Percentiles rank a stretch among this genome's conserved stretches.
phyloP scores from a whole-genome alignment of 2,888 invertebrate species.

The Dasypolia templi region DNA sequence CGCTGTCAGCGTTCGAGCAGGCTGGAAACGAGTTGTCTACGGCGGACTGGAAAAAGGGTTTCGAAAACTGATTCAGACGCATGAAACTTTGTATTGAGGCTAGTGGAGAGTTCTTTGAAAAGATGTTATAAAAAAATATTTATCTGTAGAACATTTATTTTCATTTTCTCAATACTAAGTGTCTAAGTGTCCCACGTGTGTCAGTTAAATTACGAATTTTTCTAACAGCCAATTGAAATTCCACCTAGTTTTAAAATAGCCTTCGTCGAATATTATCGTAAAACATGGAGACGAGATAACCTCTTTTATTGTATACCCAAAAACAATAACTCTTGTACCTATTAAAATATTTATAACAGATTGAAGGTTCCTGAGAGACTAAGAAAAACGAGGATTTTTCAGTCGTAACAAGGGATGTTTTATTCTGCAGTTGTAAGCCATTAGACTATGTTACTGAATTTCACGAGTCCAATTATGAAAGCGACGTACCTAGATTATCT shows the following conservation, averaged over 20 bases:
- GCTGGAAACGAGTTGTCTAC: too few relatives aligned
- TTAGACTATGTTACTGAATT: constrained; percentile 12
- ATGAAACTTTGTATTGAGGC: too few relatives aligned
- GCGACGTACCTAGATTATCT: neutral
- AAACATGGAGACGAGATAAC: neutral
- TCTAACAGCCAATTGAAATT: too few relatives aligned
- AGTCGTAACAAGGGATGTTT: neutral
- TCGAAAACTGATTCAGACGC: too few relatives aligned
- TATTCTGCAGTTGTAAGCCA: constrained; percentile 12
- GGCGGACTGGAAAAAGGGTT: too few relatives aligned
- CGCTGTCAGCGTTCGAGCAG: too few relatives aligned
- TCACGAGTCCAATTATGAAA: constrained; percentile 13
- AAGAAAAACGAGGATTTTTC: neutral
- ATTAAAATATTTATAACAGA: neutral
- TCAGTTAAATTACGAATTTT: too few relatives aligned
- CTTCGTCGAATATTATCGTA: neutral
- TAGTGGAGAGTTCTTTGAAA: too few relatives aligned
- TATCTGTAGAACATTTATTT: too few relatives aligned
- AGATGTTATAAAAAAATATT: too few relatives aligned
- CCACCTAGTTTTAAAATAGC: neutral
- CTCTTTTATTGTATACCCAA: neutral
- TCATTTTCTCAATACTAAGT: too few relatives aligned
- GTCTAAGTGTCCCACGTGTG: too few relatives aligned
- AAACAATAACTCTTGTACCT: neutral
- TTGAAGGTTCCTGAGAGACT: neutral